Conservation (phyloP, 1,140 invertebrate genomes). For the Octopus sinensis region DNA sequence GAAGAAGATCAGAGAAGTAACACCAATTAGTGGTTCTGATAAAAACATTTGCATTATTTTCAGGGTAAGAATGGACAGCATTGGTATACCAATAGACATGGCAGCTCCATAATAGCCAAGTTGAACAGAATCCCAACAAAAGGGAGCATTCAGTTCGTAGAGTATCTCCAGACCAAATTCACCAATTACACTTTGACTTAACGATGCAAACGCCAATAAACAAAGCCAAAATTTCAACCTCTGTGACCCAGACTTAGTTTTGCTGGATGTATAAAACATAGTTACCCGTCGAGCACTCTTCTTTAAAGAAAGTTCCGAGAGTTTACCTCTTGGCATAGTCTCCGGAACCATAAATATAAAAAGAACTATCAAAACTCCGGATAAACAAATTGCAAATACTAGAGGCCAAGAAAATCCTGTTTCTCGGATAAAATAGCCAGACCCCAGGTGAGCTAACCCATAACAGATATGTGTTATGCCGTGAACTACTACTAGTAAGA, state of each 20-base stretch:
- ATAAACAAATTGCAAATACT: conserved; percentile 4
- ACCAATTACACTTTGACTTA: conserved; percentile 13
- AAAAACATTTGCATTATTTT: conserved; percentile 20
- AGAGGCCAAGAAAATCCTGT: conserved; percentile 19
- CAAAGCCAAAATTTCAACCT: conserved; percentile 21
- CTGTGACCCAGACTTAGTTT: not conserved
- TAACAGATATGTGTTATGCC: conserved; percentile 8
- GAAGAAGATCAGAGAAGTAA: conserved; percentile 15
- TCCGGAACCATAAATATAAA: conserved; percentile 23
- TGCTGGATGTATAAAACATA: conserved; percentile 16
- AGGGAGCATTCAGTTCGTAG: conserved; percentile 21
- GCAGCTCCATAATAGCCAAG: conserved; percentile 17
- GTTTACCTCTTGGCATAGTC: conserved; percentile 9
- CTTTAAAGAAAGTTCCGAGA: not conserved
- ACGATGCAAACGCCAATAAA: conserved; percentile 9
- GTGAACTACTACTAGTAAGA: conserved; percentile 17
- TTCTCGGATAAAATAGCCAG: conserved; percentile 22
- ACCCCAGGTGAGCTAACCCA: conserved; percentile 6
- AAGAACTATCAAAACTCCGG: conserved; percentile 4
- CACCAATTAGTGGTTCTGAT: conserved; percentile 12
- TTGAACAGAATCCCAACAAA: conserved; percentile 27
- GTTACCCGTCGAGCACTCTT: not conserved
- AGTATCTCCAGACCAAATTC: conserved; percentile 13
- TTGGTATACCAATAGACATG: not conserved
- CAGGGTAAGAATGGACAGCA: conserved; percentile 11